Conservation (phyloP, 2,888 invertebrate genomes). For the Drosophila nr. perissopoda region DNA sequence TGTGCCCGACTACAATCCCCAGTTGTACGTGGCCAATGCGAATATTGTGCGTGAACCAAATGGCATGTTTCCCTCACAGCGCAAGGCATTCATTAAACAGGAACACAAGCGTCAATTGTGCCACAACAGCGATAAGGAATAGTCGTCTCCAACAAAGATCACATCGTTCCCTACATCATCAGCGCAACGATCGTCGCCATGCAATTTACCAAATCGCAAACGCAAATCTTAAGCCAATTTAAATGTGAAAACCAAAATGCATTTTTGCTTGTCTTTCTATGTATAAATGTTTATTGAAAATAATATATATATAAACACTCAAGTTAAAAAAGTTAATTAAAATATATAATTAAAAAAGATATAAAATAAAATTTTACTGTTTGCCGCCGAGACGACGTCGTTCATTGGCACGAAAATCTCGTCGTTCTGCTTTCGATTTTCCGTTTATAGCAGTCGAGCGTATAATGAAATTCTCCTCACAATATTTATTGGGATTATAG, state of each 20-base stretch:
- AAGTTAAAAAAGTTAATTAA: background rate
- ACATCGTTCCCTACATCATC: background rate
- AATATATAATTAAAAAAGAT: background rate
- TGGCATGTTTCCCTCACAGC: constrained; percentile 70
- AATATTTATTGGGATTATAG: constrained; percentile 35
- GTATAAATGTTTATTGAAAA: background rate
- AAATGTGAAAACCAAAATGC: background rate
- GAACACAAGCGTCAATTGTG: constrained; percentile 75
- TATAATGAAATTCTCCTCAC: constrained; percentile 38
- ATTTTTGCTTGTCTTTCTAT: background rate
- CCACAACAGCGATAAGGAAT: constrained; percentile 30
- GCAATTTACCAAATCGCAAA: constrained; percentile 11
- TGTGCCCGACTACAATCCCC: constrained; percentile 77
- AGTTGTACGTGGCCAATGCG: constrained; percentile 60
- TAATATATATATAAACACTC: background rate
- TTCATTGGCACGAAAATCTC: constrained; percentile 20
- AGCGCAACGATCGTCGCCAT: constrained; percentile 16
- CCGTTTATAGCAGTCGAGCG: constrained; percentile 15
- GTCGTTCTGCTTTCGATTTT: constrained; percentile 15
- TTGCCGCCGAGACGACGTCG: constrained; percentile 30
- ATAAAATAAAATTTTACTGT: background rate
- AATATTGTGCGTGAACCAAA: constrained; percentile 71
- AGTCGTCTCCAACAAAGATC: background rate
- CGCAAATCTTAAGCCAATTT: background rate
- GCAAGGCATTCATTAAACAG: constrained; percentile 77